Conservation (phyloP, 2,888 invertebrate genomes). For the Zygaena filipendulae region DNA sequence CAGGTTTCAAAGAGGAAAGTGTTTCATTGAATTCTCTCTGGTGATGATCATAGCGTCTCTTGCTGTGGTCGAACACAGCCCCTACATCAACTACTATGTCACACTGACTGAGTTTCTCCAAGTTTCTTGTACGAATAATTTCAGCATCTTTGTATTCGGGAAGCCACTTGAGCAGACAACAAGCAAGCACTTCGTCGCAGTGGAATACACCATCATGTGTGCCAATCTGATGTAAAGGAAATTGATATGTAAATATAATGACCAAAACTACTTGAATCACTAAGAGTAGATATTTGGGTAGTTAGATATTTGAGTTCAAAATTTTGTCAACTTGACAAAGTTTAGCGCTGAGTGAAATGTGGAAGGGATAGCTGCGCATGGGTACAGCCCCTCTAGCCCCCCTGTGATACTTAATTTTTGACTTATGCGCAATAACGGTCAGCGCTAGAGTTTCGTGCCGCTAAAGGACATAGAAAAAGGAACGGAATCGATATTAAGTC, state of each 20-base stretch:
- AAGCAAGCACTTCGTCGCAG: conserved; percentile 95
- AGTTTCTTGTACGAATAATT: conserved; percentile 77
- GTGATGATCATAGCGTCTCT: conserved; percentile 92
- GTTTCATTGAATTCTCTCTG: conserved; percentile 81
- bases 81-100: conserved; percentile 98
- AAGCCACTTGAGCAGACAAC: conserved; percentile 86
- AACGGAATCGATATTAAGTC: too few relatives aligned
- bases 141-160: conserved; percentile 84
- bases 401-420: too few relatives aligned
- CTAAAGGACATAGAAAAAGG: too few relatives aligned
- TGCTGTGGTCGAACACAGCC: conserved; percentile 80
- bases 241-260: neutral
- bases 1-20: conserved; percentile 72
- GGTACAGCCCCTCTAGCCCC: too few relatives aligned
- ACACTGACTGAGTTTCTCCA: conserved; percentile 76
- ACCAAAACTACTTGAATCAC: neutral
- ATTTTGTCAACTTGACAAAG: too few relatives aligned
- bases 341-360: too few relatives aligned
- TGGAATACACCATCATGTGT: conserved; percentile 89
- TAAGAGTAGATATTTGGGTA: neutral
- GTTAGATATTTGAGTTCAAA: neutral
- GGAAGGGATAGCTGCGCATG: too few relatives aligned
- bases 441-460: too few relatives aligned
- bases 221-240: conserved; percentile 62
- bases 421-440: too few relatives aligned